Conservation (phyloP, 2,888 invertebrate genomes). For the Aphidius colemani region DNA sequence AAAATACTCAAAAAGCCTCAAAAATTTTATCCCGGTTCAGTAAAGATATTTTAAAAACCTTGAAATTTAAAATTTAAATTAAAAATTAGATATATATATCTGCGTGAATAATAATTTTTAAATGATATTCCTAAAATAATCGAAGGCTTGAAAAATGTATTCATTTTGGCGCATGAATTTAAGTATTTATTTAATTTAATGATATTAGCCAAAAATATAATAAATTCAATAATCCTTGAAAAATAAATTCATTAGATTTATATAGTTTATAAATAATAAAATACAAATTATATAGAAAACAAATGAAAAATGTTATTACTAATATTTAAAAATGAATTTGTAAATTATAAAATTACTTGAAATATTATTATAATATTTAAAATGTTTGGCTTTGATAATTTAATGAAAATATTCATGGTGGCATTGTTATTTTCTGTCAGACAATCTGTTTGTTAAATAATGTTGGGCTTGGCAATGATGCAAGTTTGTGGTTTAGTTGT, state of each 20-base stretch:
- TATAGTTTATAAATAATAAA: neutral
- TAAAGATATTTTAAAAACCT: no score
- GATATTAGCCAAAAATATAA: neutral
- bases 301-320: no score
- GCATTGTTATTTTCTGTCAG: slow-evolving; percentile 29
- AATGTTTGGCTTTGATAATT: neutral
- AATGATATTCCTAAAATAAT: neutral
- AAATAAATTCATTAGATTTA: neutral
- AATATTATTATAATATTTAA: no score
- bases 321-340: no score
- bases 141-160: neutral
- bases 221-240: neutral
- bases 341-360: no score
- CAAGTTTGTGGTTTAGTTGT: slow-evolving; percentile 44
- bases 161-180: neutral
- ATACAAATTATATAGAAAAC: neutral
- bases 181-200: slow-evolving; percentile 2
- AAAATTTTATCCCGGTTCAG: no score
- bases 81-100: no score
- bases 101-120: neutral
- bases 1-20: no score
- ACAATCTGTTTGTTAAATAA: slow-evolving; percentile 38
- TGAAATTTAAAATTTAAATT: no score
- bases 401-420: neutral
- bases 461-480: slow-evolving; percentile 41